phyloP scores from a whole-genome alignment of 2,888 invertebrate genomes.

The Cistogaster globosa region DNA sequence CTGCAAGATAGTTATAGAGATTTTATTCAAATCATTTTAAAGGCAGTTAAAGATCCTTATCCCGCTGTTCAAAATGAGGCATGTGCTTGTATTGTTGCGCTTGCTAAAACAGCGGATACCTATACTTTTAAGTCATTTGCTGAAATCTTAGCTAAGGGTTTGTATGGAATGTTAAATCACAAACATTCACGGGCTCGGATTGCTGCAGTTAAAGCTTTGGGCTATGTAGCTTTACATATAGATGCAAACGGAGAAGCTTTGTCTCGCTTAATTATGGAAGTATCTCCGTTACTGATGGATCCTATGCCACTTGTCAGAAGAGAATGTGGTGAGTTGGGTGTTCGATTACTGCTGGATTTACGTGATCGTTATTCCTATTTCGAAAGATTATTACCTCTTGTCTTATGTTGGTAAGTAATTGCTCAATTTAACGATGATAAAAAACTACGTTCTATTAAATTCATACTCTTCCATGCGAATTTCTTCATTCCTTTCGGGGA shows the following conservation, averaged over 20 bases:
- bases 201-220: slow-evolving; percentile 89
- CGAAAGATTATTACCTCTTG: slow-evolving; percentile 91
- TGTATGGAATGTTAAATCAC: slow-evolving; percentile 89
- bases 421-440: background rate
- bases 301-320: slow-evolving; percentile 89
- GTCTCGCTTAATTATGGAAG: slow-evolving; percentile 89
- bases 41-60: slow-evolving; percentile 90
- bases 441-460: background rate
- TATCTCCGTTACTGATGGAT: slow-evolving; percentile 95
- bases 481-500: too few relatives aligned
- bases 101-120: slow-evolving; percentile 85
- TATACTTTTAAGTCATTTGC: slow-evolving; percentile 90
- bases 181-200: slow-evolving; percentile 92
- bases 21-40: slow-evolving; percentile 88
- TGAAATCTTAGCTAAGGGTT: slow-evolving; percentile 89
- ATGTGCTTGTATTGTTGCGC: slow-evolving; percentile 87
- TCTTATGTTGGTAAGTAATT: slow-evolving; percentile 88
- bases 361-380: slow-evolving; percentile 95
- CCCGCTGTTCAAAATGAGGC: slow-evolving; percentile 91
- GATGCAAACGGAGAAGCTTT: slow-evolving; percentile 88
- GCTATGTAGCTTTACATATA: slow-evolving; percentile 84
- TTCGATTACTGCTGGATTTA: slow-evolving; percentile 90
- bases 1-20: slow-evolving; percentile 83
- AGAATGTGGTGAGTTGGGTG: slow-evolving; percentile 90
- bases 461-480: too few relatives aligned